phyloP scores from a whole-genome alignment of 2,888 invertebrate species.

The Meliscaeva auricollis region DNA sequence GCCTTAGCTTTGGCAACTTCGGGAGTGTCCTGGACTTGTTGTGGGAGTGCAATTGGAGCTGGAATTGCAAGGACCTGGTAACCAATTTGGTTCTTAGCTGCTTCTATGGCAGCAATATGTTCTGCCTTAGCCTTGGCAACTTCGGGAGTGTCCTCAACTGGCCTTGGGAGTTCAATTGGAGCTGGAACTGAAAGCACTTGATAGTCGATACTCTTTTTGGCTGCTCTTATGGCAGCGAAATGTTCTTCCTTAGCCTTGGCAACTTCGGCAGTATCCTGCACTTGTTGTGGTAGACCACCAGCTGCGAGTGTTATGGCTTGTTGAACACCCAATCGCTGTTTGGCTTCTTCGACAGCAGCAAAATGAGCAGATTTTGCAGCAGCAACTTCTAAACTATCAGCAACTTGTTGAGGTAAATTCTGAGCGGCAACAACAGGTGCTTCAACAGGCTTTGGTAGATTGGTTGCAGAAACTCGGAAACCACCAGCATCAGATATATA shows the following conservation, averaged over 20 bases:
- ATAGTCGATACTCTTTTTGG: not conserved
- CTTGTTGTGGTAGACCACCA: not conserved
- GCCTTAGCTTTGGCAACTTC: constrained; percentile 83
- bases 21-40: constrained; percentile 82
- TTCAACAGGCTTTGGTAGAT: constrained; percentile 84
- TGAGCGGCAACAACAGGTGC: constrained; percentile 77
- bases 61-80: not conserved
- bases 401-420: not conserved
- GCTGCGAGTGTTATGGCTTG: not conserved
- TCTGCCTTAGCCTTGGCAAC: not conserved
- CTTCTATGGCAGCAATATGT: not conserved
- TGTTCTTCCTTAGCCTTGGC: not conserved
- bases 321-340: not conserved
- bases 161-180: constrained; percentile 3
- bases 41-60: constrained; percentile 63
- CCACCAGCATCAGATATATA: constrained; percentile 86
- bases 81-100: no score
- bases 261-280: not conserved
- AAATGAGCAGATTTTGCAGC: not conserved
- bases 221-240: not conserved
- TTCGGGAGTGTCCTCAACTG: constrained; percentile 9
- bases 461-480: constrained; percentile 87
- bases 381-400: constrained; percentile 2
- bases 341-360: not conserved
- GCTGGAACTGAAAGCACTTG: not conserved